Base-by-base conservation (phyloP, 2,888 invertebrate species). In the Melinaea marsaeus region DNA sequence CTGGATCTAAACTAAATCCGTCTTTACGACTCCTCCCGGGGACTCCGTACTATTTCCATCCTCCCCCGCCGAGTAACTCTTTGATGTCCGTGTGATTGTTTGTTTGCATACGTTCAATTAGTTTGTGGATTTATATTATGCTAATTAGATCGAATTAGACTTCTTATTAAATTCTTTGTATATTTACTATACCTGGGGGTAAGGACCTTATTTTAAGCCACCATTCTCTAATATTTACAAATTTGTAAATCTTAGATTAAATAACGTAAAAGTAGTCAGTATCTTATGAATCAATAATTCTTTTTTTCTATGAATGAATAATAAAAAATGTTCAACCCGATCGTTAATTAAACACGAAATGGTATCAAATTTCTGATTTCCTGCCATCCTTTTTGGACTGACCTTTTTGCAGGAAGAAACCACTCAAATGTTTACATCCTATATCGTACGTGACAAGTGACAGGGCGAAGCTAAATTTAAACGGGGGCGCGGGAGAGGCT, bases 381-480 rank as follows among this genome's bases (percentile, higher is more conserved):
- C 42, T 42, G 42, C 42, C 42, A 42, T 9, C 42, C 13, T n/a
- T 56, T 57, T 61, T 22, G 22, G 56, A 48, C 57, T 61, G 60
- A 51, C 58, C 62, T 67, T 67, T 64, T 60, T 13, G 64, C 48
- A 67, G 62, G 66, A 67, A 67, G 62, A 57, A 58, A 58, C 58
- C 61, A 69, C 67, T 63, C 61, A 68, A 67, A 65, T 58, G 46
- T 64, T 64, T 56, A 63, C 63, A 63, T 63, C 63, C 60, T 63
- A 60, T 56, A 42, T 37, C 32, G 47, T 7, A 48, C 46, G 75
- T 72, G 73, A 69, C 69, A 67, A 66, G 68, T 67, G 67, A 42
- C 42, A 42, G 11, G 60, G 73, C 71, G 67, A 79, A 79, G 74
- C 71, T 80, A 83, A 74, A 77, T 83, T 79, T 79, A 76, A 75